Base-by-base conservation (phyloP, 1,140 invertebrate genomes). In the Hyposmocoma kahamanoa region DNA sequence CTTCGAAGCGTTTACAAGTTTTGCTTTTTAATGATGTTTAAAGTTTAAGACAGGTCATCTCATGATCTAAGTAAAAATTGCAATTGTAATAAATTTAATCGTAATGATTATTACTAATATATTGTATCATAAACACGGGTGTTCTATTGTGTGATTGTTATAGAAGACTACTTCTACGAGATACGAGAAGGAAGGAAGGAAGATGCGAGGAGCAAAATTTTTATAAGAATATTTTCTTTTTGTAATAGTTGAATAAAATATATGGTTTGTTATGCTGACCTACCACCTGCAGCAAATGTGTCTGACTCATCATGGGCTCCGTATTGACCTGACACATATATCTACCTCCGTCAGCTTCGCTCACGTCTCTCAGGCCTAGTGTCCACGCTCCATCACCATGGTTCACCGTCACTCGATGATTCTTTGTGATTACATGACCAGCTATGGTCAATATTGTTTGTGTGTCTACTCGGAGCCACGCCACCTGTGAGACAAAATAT, bases 251-350 rank as follows among this genome's bases (percentile, higher is more conserved):
- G n/a, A 34, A 34, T 34, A 34, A 34, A 34, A 34, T 13, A 34
- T 34, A n/a, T n/a, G n/a, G n/a, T n/a, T n/a, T n/a, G 30, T 34
- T 47, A 26, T 51, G 83, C 91, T 90, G 78, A 96, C 95, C 94
- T 55, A 96, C 93, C 46, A 98, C 94, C 62, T 96, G 91, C 22
- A 98, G 85, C 64, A 92, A 92, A 19, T 95, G 96, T 34, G 94
- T 90, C 84, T 95, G 94, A 67, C 92, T 95, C 72, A 94, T 95
- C 94, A 97, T 97, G 0, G 95, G 93, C 71, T 95, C 94, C 1
- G 96, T 96, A 77, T 97, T 97, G 53, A 97, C 93, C 83, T 96
- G 94, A 73, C 93, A 95, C 93, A 95, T 95, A 79, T 95, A 94
- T 74, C 92, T 91, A 6, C 94, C 94, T 13, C 91, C 88, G 77